Evolutionary conservation across 2,113 vertebrate genomes (phyloP), one percentile per base, ranked within the genome.

Genomic region (Ardeotis arabs): DNA sequence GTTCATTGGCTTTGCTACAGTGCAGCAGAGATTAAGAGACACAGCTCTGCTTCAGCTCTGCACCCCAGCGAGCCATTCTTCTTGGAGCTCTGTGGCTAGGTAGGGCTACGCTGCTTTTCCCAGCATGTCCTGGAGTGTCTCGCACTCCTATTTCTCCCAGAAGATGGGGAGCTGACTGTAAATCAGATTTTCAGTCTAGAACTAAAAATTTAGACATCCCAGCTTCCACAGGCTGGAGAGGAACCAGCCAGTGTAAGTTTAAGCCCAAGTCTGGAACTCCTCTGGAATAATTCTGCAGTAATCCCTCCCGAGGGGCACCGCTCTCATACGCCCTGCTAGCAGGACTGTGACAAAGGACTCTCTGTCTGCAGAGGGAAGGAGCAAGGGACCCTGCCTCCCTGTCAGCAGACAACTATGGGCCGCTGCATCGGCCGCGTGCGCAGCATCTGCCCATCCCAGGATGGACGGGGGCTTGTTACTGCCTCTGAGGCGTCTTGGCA

Each of bases 401-500:
- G 21, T 27, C 58, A 77, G 62, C 68, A 66, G 27, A 55, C 39
- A 76, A 6, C 31, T 55, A 67, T 0, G 0, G 29, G 52, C 59
- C 2, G 4, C 69, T 72, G 63, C n/a, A n/a, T 27, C 1, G 2
- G 18, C 24, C 3, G 0, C 4, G 21, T 13, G 29, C 9, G 21
- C 19, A 69, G 49, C 45, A 60, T 14, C 56, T n/a, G 22, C 37
- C 1, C 7, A 8, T 29, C 39, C 69, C 35, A 50, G 23, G 22
- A 59, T 29, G 27, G 21, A 17, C 16, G 9, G 3, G 25, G 14
- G 47, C 59, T 86, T 86, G 50, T 44, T 66, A 86, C 27, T 0
- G 0, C 7, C 39, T 24, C 45, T 55, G 41, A 50, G 21, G 8
- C 0, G 0, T 20, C 47, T 37, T 80, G 56, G 37, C 76, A 89